phyloP scores from a whole-genome alignment of 92 coral and sea anemone genomes.

The Porites divaricata region DNA sequence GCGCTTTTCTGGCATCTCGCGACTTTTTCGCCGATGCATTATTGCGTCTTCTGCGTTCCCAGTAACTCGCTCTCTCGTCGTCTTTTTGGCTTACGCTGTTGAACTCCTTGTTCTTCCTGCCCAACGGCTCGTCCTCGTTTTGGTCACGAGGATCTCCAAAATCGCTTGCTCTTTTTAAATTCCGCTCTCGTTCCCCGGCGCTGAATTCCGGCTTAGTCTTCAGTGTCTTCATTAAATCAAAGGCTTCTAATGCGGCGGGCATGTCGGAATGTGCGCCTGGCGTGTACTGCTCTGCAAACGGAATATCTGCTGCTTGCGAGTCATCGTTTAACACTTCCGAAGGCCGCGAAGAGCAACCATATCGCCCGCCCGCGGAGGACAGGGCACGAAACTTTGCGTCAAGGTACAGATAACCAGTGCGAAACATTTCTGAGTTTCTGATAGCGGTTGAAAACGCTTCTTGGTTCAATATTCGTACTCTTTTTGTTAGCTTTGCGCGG shows the following conservation, averaged over 20 bases:
- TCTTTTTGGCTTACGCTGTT: background rate
- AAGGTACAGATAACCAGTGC: background rate
- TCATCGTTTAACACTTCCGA: background rate
- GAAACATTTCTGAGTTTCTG: too few species aligned
- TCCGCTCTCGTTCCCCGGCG: background rate
- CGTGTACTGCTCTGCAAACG: background rate
- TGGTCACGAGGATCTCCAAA: background rate
- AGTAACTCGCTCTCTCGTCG: constrained; percentile 15
- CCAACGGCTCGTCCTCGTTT: constrained; percentile 7
- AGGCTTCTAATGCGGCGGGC: background rate
- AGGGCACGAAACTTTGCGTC: background rate
- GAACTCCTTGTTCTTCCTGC: background rate
- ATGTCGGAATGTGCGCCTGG: background rate
- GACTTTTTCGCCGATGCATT: constrained; percentile 72
- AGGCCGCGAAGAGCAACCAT: background rate
- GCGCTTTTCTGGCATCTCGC: constrained; percentile 57
- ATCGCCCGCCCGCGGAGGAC: background rate
- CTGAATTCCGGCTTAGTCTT: background rate
- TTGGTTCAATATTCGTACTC: background rate
- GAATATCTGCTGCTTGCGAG: background rate
- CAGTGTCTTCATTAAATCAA: background rate
- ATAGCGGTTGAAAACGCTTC: background rate
- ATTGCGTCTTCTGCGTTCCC: constrained; percentile 63
- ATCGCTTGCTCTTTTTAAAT: background rate
- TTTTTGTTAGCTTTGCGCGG: background rate